A percentile compares a stretch with the other conserved stretches of the same genome.
Conservation (phyloP, 2,797 vertebrate genomes). For the Epinephelus coioides region DNA sequence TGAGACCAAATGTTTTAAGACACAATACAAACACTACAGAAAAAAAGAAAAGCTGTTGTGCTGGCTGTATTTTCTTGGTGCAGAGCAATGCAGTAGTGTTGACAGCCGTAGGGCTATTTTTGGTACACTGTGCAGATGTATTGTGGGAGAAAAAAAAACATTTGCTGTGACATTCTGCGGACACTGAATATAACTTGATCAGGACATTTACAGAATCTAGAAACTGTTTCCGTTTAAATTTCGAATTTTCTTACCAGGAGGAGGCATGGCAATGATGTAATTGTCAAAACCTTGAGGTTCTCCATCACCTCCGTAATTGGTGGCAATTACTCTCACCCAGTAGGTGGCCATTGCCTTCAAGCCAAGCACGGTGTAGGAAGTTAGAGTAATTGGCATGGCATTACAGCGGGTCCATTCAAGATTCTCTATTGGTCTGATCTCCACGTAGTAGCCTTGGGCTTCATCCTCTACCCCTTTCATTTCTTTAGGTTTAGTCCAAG, state of each 20-base stretch:
- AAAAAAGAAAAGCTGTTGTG: background rate
- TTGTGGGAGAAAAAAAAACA: background rate
- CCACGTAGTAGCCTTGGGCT: slow-evolving; percentile 91
- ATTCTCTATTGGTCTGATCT: slow-evolving; percentile 84
- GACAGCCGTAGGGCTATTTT: background rate
- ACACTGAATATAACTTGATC: background rate
- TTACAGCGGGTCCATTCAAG: slow-evolving; percentile 90
- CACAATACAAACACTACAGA: background rate
- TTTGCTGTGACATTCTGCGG: background rate
- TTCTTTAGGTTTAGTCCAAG: slow-evolving; percentile 88
- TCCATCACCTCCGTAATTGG: slow-evolving; percentile 88
- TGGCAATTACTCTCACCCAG: slow-evolving; percentile 89
- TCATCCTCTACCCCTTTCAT: slow-evolving; percentile 80
- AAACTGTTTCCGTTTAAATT: background rate
- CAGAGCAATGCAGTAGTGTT: background rate
- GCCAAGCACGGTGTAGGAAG: slow-evolving; percentile 87
- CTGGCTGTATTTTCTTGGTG: background rate
- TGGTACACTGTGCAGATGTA: background rate
- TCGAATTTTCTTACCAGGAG: slow-evolving; percentile 79
- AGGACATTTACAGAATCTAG: background rate
- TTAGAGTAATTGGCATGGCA: slow-evolving; percentile 72
- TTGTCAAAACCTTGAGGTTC: slow-evolving; percentile 85
- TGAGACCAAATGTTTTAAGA: background rate
- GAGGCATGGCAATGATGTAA: slow-evolving; percentile 80
- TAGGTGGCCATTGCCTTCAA: slow-evolving; percentile 87